These are phyloP conservation scores for Nemurella pictetii DNA, from an alignment of 2,888 invertebrate species.

Conservation along the genomic window DNA sequence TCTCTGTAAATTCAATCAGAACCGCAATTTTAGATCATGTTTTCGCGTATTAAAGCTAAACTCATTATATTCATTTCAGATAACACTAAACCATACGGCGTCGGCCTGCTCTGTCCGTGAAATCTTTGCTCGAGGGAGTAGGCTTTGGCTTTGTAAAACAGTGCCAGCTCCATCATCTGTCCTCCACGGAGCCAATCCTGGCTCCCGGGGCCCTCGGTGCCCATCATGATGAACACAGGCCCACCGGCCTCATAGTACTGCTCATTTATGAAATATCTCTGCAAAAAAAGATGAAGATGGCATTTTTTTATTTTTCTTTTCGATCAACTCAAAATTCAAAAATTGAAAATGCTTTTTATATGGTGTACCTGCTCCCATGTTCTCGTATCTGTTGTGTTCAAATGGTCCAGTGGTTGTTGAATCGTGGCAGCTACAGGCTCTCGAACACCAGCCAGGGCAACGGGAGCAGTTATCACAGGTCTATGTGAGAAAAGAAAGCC, in stretches of 20 bases:
- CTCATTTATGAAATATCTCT: slow-evolving; percentile 49
- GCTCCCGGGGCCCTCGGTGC: slow-evolving; percentile 73
- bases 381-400: background rate
- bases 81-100: no score
- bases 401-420: background rate
- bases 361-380: background rate
- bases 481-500: background rate
- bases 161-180: slow-evolving; percentile 64
- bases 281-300: slow-evolving; percentile 10
- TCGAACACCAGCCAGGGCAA: background rate
- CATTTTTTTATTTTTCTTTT: no score
- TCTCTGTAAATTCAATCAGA: no score
- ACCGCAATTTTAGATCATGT: no score
- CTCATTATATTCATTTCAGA: no score
- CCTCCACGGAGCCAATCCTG: slow-evolving; percentile 62
- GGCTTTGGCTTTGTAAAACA: slow-evolving; percentile 61
- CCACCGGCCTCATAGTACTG: slow-evolving; percentile 48
- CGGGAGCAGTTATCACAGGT: background rate
- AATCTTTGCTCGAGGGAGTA: slow-evolving; percentile 81
- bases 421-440: background rate
- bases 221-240: slow-evolving; percentile 68
- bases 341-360: no score
- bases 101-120: slow-evolving; percentile 75
- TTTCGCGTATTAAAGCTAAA: no score
- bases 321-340: no score